Conservation (phyloP, 2,888 invertebrate species). For the Philopedon plagiatum region DNA sequence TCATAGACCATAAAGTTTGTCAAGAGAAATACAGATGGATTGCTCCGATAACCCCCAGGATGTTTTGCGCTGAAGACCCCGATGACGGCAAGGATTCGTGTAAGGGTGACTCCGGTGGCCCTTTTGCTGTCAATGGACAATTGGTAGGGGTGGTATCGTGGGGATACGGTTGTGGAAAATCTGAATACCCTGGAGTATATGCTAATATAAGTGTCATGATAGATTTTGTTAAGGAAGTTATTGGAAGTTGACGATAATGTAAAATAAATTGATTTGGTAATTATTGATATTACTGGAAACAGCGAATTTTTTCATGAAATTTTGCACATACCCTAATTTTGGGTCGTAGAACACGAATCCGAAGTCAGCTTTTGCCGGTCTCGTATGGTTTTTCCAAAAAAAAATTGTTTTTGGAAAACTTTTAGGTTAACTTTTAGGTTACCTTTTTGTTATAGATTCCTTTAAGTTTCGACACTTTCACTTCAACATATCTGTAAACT, state of each 20-base stretch:
- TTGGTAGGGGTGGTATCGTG: constrained; percentile 59
- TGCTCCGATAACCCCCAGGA: constrained; percentile 68
- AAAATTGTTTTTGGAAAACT: too few species aligned
- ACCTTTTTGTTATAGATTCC: too few species aligned
- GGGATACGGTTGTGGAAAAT: constrained; percentile 58
- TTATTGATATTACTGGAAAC: too few species aligned
- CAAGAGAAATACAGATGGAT: background rate
- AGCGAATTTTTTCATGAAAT: too few species aligned
- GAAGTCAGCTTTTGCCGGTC: too few species aligned
- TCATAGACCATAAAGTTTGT: constrained; percentile 28
- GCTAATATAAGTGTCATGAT: constrained; percentile 39
- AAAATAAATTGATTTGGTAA: background rate
- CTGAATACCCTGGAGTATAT: constrained; percentile 57
- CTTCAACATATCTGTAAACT: too few species aligned
- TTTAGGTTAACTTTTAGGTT: too few species aligned
- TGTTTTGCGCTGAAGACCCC: constrained; percentile 76
- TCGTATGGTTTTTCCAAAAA: too few species aligned
- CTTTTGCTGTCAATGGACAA: constrained; percentile 52
- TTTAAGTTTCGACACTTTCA: too few species aligned
- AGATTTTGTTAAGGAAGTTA: constrained; percentile 1
- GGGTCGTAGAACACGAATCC: too few species aligned
- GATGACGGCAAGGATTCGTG: constrained; percentile 67
- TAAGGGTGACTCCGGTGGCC: constrained; percentile 60
- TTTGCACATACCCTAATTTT: too few species aligned
- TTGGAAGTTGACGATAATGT: too few species aligned